Base-by-base conservation (phyloP, 2,888 invertebrate genomes). In the Drosophila subsilvestris region DNA sequence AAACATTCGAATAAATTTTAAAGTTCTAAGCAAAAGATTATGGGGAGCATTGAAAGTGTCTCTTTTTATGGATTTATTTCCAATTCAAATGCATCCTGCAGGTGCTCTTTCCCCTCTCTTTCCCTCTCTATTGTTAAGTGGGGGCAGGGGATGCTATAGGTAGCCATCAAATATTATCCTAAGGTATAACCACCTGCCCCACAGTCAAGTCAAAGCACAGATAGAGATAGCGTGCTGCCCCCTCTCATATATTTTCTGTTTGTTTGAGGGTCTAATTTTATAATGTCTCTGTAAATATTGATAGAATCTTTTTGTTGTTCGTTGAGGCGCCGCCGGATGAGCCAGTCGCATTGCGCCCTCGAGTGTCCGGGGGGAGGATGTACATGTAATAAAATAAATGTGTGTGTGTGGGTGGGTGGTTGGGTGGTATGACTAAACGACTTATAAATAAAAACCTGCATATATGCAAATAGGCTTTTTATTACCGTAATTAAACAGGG, bases 271-370 rank as follows among this genome's bases (percentile, higher is more conserved):
- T 58, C 53, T 54, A 65, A 73, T 74, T 75, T 71, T 58, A 70
- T 73, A 74, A 74, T 37, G 7, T 55, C 63, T 63, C 7, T 2
- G 50, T 63, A 74, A 82, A 82, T 84, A 79, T 81, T 84, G 74
- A 14, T 8, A 47, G 12, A 54, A 45, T 86, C 74, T 80, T 53
- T 25, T 25, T 22, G 2, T 6, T 66, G n/a, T n/a, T 62, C 65
- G 78, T 3, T 14, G n/a, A n/a, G 49, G 25, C 18, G 43, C 4
- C 43, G 50, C 27, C 32, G 17, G 17, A 54, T 50, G 48, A 70
- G 59, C 6, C 6, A 25, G 25, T 59, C 69, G 68, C 68, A 68
- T 20, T 68, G 51, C 69, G 68, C 22, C 18, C 12, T 10, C 10
- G 42, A 9, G 20, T 42, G 43, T 12, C 12, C 12, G 1, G 12